A percentile compares a stretch with the other conserved stretches of the same genome.
These are phyloP conservation scores for Nesogale talazaci DNA, from an alignment of 2,113 vertebrate genomes.

Conservation along the genomic window DNA sequence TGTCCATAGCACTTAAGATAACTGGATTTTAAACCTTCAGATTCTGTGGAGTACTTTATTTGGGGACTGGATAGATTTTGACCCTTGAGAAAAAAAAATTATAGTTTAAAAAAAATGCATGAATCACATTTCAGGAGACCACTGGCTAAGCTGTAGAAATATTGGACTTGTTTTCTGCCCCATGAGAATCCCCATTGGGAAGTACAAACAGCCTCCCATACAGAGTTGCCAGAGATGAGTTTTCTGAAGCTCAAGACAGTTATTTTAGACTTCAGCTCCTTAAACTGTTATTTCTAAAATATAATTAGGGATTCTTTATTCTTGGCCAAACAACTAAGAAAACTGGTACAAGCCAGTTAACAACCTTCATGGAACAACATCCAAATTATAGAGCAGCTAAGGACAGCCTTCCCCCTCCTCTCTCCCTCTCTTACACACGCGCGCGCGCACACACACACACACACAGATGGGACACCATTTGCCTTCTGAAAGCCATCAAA, in stretches of 20 bases:
- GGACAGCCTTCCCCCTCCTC: not conserved
- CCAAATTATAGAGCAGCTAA: not conserved
- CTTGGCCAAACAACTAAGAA: constrained; percentile 70
- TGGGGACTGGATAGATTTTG: constrained; percentile 19
- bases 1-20: constrained; percentile 61
- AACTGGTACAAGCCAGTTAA: constrained; percentile 39
- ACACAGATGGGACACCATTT: not conserved
- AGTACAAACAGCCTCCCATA: constrained; percentile 60
- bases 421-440: not conserved
- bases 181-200: constrained; percentile 29
- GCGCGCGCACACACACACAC: not conserved
- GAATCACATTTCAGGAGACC: constrained; percentile 65
- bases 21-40: constrained; percentile 69
- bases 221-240: constrained; percentile 69
- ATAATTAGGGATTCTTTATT: constrained; percentile 56
- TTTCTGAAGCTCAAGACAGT: constrained; percentile 70
- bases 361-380: constrained; percentile 4
- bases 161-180: constrained; percentile 41
- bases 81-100: constrained; percentile 55
- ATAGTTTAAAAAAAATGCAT: constrained; percentile 48
- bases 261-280: constrained; percentile 70
- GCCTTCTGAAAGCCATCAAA: constrained; percentile 34
- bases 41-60: constrained; percentile 71
- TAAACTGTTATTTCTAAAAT: constrained; percentile 75
- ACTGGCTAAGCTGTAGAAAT: constrained; percentile 30